Conservation (phyloP, 2,797 vertebrate genomes). For the Galagoides demidoff region DNA sequence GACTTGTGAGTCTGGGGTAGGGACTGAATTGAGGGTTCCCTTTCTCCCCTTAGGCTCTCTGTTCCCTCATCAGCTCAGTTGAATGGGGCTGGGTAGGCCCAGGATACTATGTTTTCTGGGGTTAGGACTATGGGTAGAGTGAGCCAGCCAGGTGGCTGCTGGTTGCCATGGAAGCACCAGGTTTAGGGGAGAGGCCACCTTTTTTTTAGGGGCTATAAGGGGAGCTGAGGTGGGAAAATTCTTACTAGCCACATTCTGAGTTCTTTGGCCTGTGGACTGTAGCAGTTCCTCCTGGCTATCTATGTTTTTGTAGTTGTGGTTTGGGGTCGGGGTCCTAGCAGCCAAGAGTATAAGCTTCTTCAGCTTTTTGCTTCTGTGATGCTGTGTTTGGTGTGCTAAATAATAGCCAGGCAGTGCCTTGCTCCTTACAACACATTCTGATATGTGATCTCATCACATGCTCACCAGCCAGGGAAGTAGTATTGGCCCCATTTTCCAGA, state of each 20-base stretch:
- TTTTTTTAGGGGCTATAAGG: not conserved
- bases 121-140: not conserved
- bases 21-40: not conserved
- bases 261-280: not conserved
- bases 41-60: slow-evolving; percentile 29
- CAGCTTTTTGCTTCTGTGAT: slow-evolving; percentile 37
- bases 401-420: slow-evolving; percentile 51
- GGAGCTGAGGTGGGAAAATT: not conserved
- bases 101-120: not conserved
- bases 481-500: slow-evolving; percentile 57
- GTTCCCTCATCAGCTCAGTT: not conserved
- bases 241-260: not conserved
- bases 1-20: not conserved
- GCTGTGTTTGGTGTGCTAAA: slow-evolving; percentile 22
- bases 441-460: slow-evolving; percentile 50
- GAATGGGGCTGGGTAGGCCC: not conserved
- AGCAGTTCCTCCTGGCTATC: not conserved
- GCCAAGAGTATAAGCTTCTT: not conserved
- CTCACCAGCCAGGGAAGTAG: slow-evolving; percentile 33
- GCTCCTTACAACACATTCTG: slow-evolving; percentile 51
- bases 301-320: not conserved
- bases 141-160: slow-evolving; percentile 30
- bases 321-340: slow-evolving; percentile 20
- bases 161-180: slow-evolving; percentile 40
- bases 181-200: slow-evolving; percentile 21